These are phyloP conservation scores for Drosophila macrothrix DNA, from an alignment of 2,888 invertebrate species.

Conservation along the genomic window DNA sequence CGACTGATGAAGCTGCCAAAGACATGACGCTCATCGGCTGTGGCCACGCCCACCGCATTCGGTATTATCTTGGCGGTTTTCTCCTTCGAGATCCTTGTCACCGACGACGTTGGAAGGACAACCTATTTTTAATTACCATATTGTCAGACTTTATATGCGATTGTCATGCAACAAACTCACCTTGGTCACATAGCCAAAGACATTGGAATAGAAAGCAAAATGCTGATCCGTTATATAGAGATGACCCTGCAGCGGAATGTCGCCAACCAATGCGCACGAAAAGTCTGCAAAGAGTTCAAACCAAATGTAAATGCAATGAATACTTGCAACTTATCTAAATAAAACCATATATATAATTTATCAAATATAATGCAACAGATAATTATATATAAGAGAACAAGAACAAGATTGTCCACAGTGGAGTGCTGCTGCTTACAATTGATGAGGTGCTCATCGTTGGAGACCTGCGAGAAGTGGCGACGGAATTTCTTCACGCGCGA, in stretches of 20 bases:
- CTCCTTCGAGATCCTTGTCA: slow-evolving; percentile 95
- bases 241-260: slow-evolving; percentile 96
- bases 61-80: slow-evolving; percentile 97
- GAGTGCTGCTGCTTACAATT: slow-evolving; percentile 88
- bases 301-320: neutral
- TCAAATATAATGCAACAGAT: no score
- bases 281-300: slow-evolving; percentile 88
- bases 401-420: no score
- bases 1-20: slow-evolving; percentile 96
- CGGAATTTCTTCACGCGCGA: slow-evolving; percentile 95
- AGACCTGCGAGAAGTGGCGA: slow-evolving; percentile 93
- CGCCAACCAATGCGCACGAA: slow-evolving; percentile 96
- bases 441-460: slow-evolving; percentile 93
- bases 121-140: slow-evolving; percentile 85
- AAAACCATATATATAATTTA: no score
- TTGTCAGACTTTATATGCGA: neutral
- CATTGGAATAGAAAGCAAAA: slow-evolving; percentile 98
- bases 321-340: neutral
- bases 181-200: slow-evolving; percentile 97
- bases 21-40: slow-evolving; percentile 93
- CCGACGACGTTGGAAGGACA: slow-evolving; percentile 94
- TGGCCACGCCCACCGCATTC: slow-evolving; percentile 94
- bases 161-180: slow-evolving; percentile 85
- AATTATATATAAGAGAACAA: no score
- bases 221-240: slow-evolving; percentile 97